Evolutionary conservation across 2,888 invertebrate species (phyloP).

Genomic region (Leistus spinibarbis): DNA sequence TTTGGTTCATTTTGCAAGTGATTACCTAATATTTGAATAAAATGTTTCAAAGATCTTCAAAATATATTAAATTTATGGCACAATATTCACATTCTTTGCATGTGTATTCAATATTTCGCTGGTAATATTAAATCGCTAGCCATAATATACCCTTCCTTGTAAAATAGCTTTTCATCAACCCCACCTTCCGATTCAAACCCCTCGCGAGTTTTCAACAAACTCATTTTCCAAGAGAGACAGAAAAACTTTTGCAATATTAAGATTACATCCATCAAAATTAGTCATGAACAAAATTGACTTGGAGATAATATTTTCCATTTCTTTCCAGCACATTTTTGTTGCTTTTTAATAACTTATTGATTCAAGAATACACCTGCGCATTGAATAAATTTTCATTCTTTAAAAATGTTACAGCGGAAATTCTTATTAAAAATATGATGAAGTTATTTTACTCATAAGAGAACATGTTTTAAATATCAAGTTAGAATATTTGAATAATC

Average conservation of each 20-base stretch:
- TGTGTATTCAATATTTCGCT: background rate
- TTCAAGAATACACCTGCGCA: constrained; percentile 37
- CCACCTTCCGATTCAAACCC: background rate
- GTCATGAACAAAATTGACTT: constrained; percentile 25
- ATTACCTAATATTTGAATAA: background rate
- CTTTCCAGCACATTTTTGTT: background rate
- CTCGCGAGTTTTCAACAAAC: background rate
- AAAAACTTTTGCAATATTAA: constrained; percentile 35
- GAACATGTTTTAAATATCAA: background rate
- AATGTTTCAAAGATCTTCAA: background rate
- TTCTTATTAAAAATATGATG: background rate
- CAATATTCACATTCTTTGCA: background rate
- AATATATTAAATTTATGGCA: background rate
- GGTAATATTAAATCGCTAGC: constrained; percentile 1
- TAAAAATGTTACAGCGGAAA: background rate
- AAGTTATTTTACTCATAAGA: background rate
- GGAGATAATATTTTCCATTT: background rate
- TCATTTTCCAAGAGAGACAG: constrained; percentile 12
- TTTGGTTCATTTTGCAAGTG: background rate
- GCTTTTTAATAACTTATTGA: constrained; percentile 36
- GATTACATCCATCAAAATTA: constrained; percentile 37
- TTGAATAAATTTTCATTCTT: background rate
- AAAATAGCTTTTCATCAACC: background rate
- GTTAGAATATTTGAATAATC: too few relatives aligned
- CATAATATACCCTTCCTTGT: background rate